Percentiles rank a stretch among this genome's conserved stretches.
These are phyloP conservation scores for Actenoides hombroni DNA, from an alignment of 2,113 vertebrate species.

Conservation along the genomic window DNA sequence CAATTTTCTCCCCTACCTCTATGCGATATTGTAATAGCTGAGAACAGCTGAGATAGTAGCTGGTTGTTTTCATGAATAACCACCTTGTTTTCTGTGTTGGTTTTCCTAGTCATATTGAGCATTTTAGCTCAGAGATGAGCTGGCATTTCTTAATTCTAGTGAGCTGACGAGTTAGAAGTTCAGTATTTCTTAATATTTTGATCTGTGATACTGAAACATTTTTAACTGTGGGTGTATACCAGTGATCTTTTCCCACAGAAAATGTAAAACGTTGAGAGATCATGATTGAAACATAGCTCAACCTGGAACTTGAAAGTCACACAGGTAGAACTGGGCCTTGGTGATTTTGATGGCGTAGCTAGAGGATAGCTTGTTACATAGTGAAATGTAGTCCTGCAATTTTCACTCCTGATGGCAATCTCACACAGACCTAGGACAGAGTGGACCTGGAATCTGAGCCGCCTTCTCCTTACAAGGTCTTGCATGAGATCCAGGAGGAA, in stretches of 20 bases:
- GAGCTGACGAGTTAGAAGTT: not conserved
- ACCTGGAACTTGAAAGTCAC: not conserved
- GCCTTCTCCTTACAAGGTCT: constrained; percentile 13
- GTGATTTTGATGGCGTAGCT: not conserved
- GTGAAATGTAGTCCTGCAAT: not conserved
- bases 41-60: not conserved
- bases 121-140: not conserved
- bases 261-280: not conserved
- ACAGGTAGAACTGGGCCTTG: not conserved
- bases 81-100: not conserved
- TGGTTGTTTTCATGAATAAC: not conserved
- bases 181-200: not conserved
- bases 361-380: not conserved
- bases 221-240: not conserved
- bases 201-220: not conserved
- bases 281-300: not conserved
- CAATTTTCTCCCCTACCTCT: not conserved
- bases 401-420: not conserved
- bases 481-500: not conserved
- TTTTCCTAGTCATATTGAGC: not conserved
- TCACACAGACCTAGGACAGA: not conserved
- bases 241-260: not conserved
- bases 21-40: not conserved
- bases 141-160: not conserved
- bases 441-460: not conserved